A percentile compares a stretch with the other conserved stretches of the same genome.
These are phyloP conservation scores for Ennomos erosarius DNA, from an alignment of 2,888 invertebrate genomes.

Conservation along the genomic window DNA sequence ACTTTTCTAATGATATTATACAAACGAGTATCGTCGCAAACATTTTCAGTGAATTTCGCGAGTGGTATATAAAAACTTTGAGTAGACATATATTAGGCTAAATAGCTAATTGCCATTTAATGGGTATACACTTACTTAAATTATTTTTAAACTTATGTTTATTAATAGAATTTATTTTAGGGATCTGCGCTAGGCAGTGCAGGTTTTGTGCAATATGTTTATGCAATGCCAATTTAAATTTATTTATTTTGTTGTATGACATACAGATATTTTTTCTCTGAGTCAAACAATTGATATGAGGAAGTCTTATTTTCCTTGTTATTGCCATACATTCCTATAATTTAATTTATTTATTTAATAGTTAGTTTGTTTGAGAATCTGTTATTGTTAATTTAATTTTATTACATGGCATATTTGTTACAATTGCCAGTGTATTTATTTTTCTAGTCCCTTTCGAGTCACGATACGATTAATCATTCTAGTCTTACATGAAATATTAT, in stretches of 20 bases:
- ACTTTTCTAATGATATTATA: too few relatives aligned
- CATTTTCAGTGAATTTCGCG: constrained; percentile 5
- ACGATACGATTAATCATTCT: constrained; percentile 48
- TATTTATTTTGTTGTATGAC: constrained; percentile 14
- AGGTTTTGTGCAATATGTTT: constrained; percentile 41
- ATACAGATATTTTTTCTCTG: constrained; percentile 11
- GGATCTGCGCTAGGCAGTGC: constrained; percentile 14
- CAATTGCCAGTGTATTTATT: constrained; percentile 46
- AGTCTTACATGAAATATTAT: constrained; percentile 44
- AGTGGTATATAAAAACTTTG: constrained; percentile 1
- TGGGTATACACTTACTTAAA: constrained; percentile 41
- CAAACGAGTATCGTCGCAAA: background rate
- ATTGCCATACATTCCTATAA: constrained; percentile 61
- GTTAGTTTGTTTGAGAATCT: constrained; percentile 38
- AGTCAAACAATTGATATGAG: constrained; percentile 24
- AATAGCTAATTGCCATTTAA: constrained; percentile 47
- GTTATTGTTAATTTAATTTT: constrained; percentile 61
- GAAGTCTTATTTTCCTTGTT: constrained; percentile 19
- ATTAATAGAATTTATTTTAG: constrained; percentile 44
- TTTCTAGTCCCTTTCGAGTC: constrained; percentile 61
- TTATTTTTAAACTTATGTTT: constrained; percentile 38
- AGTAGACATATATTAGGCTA: constrained; percentile 24
- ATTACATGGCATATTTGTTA: constrained; percentile 52
- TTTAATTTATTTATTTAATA: constrained; percentile 42
- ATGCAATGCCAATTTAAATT: constrained; percentile 16